Evolutionary conservation across 2,113 vertebrate genomes (phyloP), one percentile per base, ranked within the genome.

Genomic region (Gobio gobio): DNA sequence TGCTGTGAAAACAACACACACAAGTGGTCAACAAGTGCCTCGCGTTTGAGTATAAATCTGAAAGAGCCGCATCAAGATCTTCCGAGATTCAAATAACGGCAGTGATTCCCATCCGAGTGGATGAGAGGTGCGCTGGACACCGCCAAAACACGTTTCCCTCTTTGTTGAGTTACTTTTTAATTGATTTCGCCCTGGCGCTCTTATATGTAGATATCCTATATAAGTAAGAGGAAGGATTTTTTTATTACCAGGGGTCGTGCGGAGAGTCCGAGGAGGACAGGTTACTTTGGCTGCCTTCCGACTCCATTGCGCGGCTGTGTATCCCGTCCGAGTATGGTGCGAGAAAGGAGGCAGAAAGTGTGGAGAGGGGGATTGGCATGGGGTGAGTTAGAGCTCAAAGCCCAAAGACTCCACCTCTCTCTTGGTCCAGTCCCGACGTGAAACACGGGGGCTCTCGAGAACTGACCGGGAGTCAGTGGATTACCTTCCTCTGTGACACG

Each of bases 241-340:
- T 22, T 94, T 59, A 40, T 94, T 97, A 98, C 97, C 97, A 98
- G 93, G 97, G 97, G 91, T 98, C 97, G 95, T 97, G 97, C 79
- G 97, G 96, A 89, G 97, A 98, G 95, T 98, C 97, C 94, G 96
- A 92, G 92, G 95, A 93, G 95, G 96, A 96, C 95, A 96, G 95
- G 94, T 96, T 96, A 93, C 94, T 96, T 95, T 97, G 97, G 95
- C 96, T 96, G 93, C 96, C 96, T 94, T 98, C 97, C 92, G 97
- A 96, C 94, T 98, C 97, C 97, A 98, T 98, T 95, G 94, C 94
- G 94, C 91, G 93, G 64, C 84, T 83, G 84, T 88, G 90, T 56
- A 75, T 86, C 89, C 89, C 64, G 90, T 91, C 90, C 91, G 91
- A 90, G 87, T 91, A 40, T 70, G 79, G 83, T 47, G 84, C 61